These are phyloP conservation scores for Acanthosepion lycidas DNA, from an alignment of 2,888 invertebrate genomes.

Conservation along the genomic window DNA sequence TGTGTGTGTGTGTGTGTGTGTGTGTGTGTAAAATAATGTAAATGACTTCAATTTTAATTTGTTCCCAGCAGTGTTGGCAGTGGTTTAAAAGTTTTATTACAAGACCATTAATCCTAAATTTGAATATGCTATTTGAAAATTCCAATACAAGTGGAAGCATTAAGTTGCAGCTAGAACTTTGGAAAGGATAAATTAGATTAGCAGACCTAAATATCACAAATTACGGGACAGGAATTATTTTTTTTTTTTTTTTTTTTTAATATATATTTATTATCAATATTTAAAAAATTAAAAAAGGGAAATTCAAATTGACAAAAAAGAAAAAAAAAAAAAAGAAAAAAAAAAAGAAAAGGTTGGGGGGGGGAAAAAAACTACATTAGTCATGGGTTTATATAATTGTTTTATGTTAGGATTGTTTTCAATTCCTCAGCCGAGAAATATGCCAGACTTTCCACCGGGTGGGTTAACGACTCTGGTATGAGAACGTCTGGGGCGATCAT, in stretches of 20 bases:
- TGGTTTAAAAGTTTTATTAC: no score
- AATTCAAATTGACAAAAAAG: slow-evolving; percentile 40
- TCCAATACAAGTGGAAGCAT: background rate
- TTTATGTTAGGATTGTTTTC: background rate
- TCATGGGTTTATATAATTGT: slow-evolving; percentile 13
- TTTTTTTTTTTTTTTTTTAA: background rate
- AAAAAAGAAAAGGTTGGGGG: background rate
- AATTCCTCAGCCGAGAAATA: slow-evolving; percentile 47
- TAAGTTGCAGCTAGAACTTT: background rate
- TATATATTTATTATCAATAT: slow-evolving; percentile 33
- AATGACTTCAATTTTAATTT: no score
- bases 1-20: background rate
- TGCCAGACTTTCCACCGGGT: slow-evolving; percentile 70
- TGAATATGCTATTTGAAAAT: background rate
- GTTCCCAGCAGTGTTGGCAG: slow-evolving; percentile 4
- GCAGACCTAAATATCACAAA: slow-evolving; percentile 25
- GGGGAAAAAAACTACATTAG: slow-evolving; percentile 24
- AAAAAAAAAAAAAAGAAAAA: background rate
- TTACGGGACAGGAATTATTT: background rate
- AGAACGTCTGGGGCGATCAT: slow-evolving; percentile 72
- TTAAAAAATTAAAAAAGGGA: slow-evolving; percentile 18
- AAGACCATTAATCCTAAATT: background rate
- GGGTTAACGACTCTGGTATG: slow-evolving; percentile 69
- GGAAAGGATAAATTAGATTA: background rate
- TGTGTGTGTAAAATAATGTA: background rate